These are phyloP conservation scores for Phoebastria nigripes DNA, from an alignment of 2,797 vertebrate genomes.

Conservation along the genomic window DNA sequence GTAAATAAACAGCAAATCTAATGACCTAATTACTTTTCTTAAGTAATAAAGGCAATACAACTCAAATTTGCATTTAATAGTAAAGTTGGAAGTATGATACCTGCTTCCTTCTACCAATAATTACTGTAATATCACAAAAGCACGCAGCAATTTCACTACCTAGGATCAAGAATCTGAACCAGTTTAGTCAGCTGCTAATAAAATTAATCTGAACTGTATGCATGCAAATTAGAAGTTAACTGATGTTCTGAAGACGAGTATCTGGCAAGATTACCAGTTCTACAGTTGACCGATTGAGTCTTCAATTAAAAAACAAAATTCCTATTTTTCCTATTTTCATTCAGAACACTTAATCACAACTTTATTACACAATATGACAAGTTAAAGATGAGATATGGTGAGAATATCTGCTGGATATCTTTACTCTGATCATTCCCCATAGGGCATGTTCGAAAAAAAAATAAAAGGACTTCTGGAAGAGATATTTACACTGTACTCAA, in stretches of 20 bases:
- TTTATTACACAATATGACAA: not conserved
- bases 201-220: not conserved
- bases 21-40: not conserved
- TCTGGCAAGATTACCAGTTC: not conserved
- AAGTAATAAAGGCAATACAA: not conserved
- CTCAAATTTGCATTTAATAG: not conserved
- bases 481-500: not conserved
- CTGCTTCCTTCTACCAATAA: not conserved
- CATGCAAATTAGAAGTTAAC: not conserved
- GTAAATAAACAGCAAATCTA: not conserved
- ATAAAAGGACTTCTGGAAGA: not conserved
- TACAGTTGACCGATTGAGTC: not conserved
- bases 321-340: not conserved
- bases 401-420: not conserved
- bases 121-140: not conserved
- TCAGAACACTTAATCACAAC: not conserved
- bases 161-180: not conserved
- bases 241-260: not conserved
- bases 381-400: not conserved
- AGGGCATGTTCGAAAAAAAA: not conserved
- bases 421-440: not conserved
- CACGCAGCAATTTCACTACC: not conserved
- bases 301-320: not conserved
- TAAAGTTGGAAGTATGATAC: not conserved
- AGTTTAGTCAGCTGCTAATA: not conserved